Conservation (phyloP, 2,797 vertebrate genomes). For the Phrynocephalus guinanensis region DNA sequence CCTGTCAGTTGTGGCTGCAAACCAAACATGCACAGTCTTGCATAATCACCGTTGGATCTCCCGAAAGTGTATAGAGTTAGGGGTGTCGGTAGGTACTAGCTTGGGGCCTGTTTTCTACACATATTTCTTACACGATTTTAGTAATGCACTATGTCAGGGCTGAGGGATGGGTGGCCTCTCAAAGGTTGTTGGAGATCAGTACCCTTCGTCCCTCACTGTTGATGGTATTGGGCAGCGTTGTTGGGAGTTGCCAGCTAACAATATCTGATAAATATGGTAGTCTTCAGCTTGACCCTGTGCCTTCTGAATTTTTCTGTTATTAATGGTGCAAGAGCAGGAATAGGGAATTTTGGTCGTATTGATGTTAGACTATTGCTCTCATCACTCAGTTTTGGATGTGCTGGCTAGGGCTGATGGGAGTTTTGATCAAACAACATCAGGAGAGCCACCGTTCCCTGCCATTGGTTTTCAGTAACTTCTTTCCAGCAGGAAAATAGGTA, state of each 20-base stretch:
- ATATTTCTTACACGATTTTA: constrained; percentile 45
- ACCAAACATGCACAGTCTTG: background rate
- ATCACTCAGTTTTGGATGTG: background rate
- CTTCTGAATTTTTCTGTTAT: background rate
- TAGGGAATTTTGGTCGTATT: constrained; percentile 2
- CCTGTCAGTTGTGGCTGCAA: constrained; percentile 12
- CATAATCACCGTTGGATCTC: constrained; percentile 26
- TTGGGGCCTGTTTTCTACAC: constrained; percentile 4
- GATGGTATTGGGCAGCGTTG: background rate
- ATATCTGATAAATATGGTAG: background rate
- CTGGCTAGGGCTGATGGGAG: background rate
- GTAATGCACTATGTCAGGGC: background rate
- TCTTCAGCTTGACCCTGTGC: background rate
- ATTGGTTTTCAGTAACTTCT: constrained; percentile 21
- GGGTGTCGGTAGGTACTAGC: background rate
- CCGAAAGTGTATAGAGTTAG: background rate
- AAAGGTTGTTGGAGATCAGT: background rate
- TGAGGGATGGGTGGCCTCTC: background rate
- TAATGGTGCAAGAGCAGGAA: constrained; percentile 39
- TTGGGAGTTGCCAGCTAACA: background rate
- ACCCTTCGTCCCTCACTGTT: background rate
- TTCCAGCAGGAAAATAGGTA: constrained; percentile 15
- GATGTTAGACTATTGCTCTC: background rate
- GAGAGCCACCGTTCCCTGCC: background rate
- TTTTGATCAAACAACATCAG: background rate